phyloP scores from a whole-genome alignment of 1,140 invertebrate species.

The Bombus superbus region DNA sequence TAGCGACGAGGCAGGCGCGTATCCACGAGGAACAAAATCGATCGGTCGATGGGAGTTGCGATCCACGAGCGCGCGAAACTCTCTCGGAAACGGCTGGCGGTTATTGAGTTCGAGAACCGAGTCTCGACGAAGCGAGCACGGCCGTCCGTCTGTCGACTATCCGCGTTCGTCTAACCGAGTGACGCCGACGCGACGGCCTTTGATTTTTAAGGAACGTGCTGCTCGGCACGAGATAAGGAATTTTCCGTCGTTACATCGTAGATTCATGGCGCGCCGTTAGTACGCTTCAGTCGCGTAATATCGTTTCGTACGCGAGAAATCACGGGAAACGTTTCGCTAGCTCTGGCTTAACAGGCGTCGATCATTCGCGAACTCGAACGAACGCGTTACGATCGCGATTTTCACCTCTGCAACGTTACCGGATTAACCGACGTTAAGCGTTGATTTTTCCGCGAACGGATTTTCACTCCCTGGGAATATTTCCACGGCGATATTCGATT shows the following conservation, averaged over 20 bases:
- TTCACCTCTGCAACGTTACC: neutral
- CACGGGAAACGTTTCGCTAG: neutral
- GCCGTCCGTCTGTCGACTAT: slow-evolving; percentile 37
- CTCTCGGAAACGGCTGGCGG: neutral
- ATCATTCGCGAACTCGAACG: neutral
- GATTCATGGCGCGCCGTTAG: slow-evolving; percentile 33
- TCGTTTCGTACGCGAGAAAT: slow-evolving; percentile 33
- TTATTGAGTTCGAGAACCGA: neutral
- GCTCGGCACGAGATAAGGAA: slow-evolving; percentile 71
- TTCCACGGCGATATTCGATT: neutral
- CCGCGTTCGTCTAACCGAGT: slow-evolving; percentile 50
- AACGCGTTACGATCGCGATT: neutral
- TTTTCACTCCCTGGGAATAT: neutral
- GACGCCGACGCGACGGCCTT: slow-evolving; percentile 60
- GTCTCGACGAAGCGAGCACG: neutral
- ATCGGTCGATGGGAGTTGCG: neutral
- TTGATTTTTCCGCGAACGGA: too few species aligned
- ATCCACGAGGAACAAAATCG: neutral
- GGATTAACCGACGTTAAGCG: neutral
- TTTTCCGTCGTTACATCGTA: slow-evolving; percentile 71
- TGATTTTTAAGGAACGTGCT: slow-evolving; percentile 70
- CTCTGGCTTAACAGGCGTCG: neutral
- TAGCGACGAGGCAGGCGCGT: neutral
- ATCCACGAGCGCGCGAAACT: neutral
- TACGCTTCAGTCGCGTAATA: slow-evolving; percentile 49